phyloP scores from a whole-genome alignment of 2,797 vertebrate genomes.

The Diplodus puntazzo region DNA sequence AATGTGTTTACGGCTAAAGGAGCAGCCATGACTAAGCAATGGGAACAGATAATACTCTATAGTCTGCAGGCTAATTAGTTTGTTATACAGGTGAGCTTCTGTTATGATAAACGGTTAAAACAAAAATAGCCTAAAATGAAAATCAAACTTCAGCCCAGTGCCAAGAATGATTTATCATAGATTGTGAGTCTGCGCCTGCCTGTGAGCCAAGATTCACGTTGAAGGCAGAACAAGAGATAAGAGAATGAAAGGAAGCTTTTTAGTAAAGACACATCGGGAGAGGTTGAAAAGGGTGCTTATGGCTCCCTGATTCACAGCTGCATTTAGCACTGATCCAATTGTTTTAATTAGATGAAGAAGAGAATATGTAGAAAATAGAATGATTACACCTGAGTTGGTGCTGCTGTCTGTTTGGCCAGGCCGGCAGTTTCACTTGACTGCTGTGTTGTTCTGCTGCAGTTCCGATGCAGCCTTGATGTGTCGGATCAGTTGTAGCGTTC shows the following conservation, averaged over 20 bases:
- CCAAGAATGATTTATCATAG: slow-evolving; percentile 28
- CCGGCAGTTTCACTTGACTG: neutral
- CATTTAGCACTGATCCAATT: neutral
- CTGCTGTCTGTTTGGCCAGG: neutral
- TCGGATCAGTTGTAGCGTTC: neutral
- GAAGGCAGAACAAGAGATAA: slow-evolving; percentile 16
- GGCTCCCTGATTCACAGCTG: slow-evolving; percentile 2
- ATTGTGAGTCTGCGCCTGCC: slow-evolving; percentile 9
- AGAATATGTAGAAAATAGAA: neutral
- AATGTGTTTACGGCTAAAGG: slow-evolving; percentile 22
- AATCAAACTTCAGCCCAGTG: slow-evolving; percentile 18
- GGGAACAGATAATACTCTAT: slow-evolving; percentile 4
- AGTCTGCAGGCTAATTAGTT: slow-evolving; percentile 29
- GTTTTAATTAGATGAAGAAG: slow-evolving; percentile 11
- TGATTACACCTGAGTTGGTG: neutral
- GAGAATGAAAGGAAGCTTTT: slow-evolving; percentile 6
- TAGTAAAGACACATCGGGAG: neutral
- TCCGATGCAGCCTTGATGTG: neutral
- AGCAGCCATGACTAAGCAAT: neutral
- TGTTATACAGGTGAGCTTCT: slow-evolving; percentile 27
- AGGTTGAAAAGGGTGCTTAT: neutral
- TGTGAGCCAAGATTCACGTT: neutral
- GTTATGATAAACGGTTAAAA: slow-evolving; percentile 36
- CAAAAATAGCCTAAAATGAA: slow-evolving; percentile 28
- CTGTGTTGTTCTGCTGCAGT: neutral